Base-by-base conservation (phyloP, 1,140 invertebrate genomes). In the Drosophila pseudoobscura region DNA sequence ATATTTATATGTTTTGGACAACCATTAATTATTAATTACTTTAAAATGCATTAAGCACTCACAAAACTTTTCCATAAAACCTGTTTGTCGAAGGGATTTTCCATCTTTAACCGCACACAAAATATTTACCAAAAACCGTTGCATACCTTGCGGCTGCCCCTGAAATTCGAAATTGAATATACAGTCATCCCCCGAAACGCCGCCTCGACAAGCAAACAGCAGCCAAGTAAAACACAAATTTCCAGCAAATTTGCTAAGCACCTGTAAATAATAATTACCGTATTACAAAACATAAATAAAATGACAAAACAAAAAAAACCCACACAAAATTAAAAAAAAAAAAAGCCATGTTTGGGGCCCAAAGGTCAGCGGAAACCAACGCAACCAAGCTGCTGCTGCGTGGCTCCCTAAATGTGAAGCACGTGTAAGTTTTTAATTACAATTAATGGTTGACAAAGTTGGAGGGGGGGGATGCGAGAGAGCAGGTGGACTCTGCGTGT, bases 361-460 rank as follows among this genome's bases (percentile, higher is more conserved):
- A 59, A 63, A 77, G 77, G 68, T 84, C 73, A 75, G 26, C 61
- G 71, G 45, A 75, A 45, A 71, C 56, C 71, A 72, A 35, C 56
- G 66, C 51, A 55, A 29, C 39, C 22, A 24, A 45, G 62, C 5
- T 13, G 35, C 35, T 39, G 35, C 31, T 9, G 29, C 24, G 24
- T 26, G 31, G 35, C 56, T 76, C 53, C 61, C 52, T 77, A 50
- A 52, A 80, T 76, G 78, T 80, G 52, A 26, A 76, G 80, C 80
- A 84, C 80, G 77, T 85, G 80, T 80, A 85, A 80, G 80, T 84
- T 84, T 79, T 85, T 84, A 84, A 84, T 84, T 84, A 84, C 77
- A 85, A 77, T 80, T 63, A 85, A 84, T 77, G 57, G 55, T 35
- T 22, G 49, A 47, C 17, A 46, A 24, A n/a, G 39, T 1, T 1